Evolutionary conservation across 1,140 invertebrate species (phyloP), one percentile per base, ranked within the genome.

Genomic region (Neomicropteryx cornuta): DNA sequence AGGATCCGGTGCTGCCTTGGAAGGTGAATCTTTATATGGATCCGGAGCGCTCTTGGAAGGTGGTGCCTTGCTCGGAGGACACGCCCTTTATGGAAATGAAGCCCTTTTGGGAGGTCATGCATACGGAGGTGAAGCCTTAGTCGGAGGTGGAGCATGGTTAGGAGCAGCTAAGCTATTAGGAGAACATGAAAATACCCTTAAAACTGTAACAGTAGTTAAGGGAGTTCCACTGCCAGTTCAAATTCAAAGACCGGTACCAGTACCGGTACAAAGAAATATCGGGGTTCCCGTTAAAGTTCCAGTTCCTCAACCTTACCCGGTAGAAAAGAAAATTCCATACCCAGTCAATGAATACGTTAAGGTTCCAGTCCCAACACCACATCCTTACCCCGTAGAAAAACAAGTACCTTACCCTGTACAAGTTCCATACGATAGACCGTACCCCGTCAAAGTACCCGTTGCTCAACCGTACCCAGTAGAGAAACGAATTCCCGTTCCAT

Each of bases 131-230:
- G n/a, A n/a, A n/a, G n/a, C n/a, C n/a, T n/a, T n/a, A n/a, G n/a
- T n/a, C n/a, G n/a, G n/a, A n/a, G n/a, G n/a, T n/a, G n/a, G n/a
- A n/a, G n/a, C n/a, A n/a, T n/a, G n/a, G n/a, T n/a, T n/a, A n/a
- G n/a, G n/a, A n/a, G n/a, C n/a, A n/a, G n/a, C n/a, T n/a, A n/a
- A n/a, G n/a, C n/a, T n/a, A n/a, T n/a, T n/a, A n/a, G 71, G 68
- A 38, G 65, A 62, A 41, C 68, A 69, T 49, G 66, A 68, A 50
- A 70, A 77, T 46, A 70, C 79, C 44, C 68, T 78, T 47, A 85
- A 79, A 56, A 83, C 79, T 38, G 65, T 83, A 49, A 81, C 79
- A 20, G 61, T 83, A 14, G 72, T 79, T 29, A 84, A 84, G 57
- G 77, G 77, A 49, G 71, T 78, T 23, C 70, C 75, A 36, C 61